A percentile compares a stretch with the other conserved stretches of the same genome.
Evolutionary conservation across 2,113 vertebrate genomes (phyloP).

Genomic region (Myotis lucifugus): DNA sequence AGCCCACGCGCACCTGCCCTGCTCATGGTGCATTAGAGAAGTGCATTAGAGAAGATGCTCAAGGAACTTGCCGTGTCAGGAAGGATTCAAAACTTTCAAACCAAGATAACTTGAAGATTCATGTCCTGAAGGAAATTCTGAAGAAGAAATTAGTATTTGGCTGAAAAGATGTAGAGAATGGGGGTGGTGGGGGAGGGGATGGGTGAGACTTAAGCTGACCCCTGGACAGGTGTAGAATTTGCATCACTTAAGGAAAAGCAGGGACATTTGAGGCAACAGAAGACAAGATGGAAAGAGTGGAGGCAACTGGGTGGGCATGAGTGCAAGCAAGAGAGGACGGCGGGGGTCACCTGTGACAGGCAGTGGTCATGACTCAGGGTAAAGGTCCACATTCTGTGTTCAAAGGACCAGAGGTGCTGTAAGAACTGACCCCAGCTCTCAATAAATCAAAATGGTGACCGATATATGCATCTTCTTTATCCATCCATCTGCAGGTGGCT

Average conservation of each 20-base stretch:
- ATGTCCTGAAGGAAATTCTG: not conserved
- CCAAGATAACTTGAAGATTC: not conserved
- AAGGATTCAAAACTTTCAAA: not conserved
- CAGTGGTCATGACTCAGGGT: rapidly evolving
- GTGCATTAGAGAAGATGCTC: not conserved
- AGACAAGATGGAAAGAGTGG: rapidly evolving
- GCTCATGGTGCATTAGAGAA: not conserved
- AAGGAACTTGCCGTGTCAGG: not conserved
- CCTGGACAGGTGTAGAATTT: not conserved
- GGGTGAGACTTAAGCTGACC: no score
- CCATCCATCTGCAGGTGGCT: not conserved
- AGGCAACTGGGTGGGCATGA: rapidly evolving
- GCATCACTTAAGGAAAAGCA: not conserved
- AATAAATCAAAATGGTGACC: rapidly evolving
- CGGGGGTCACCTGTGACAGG: not conserved
- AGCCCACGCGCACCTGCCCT: no score
- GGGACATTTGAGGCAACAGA: rapidly evolving
- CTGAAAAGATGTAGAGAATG: not conserved
- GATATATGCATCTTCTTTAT: not conserved
- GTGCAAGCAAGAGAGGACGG: rapidly evolving
- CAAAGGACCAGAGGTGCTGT: rapidly evolving
- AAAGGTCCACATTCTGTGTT: rapidly evolving
- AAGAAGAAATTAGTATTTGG: not conserved
- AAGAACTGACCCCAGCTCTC: not conserved
- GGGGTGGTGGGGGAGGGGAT: no score